Base-by-base conservation (phyloP, 2,113 vertebrate genomes). In the Peromyscus maniculatus region DNA sequence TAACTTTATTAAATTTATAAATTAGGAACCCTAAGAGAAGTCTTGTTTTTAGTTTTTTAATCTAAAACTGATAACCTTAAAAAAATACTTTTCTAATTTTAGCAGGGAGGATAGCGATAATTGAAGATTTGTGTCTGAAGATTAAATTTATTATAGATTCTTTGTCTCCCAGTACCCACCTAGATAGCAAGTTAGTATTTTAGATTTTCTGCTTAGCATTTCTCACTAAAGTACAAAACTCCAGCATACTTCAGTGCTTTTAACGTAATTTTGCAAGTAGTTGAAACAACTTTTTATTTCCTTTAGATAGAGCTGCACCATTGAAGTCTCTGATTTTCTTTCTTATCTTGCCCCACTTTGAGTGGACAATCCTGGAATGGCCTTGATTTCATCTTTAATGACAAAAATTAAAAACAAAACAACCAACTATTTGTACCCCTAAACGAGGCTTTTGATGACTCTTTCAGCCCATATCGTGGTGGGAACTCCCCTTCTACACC, bases 31-130 rank as follows among this genome's bases (percentile, higher is more conserved):
- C 66, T 88, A 86, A 91, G 21, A 93, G 31, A 84, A 98, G 13
- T 62, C 87, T 19, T 89, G 10, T 95, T 95, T 28, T 66, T 96
- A 93, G 82, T 91, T 96, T 96, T 93, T 67, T 86, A 97, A 36
- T 89, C 89, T 87, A 69, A 96, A 97, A 83, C 16, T 46, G 59
- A 39, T 57, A 46, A n/a, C 52, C 87, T 97, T 97, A 91, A 96
- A 97, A 86, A 88, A 96, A 92, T 69, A 77, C 31, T 95, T 97
- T 97, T 96, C 75, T 96, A 96, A 93, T 82, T 94, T 2, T 8
- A 59, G 59, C 46, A 86, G 39, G 64, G 36, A 62, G 88, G 93
- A 49, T 66, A 74, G 28, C 86, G 33, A 79, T 94, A 22, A 95
- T 87, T 59, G 66, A 92, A 55, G n/a, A 92, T 36, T 95, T 7